Conservation (phyloP, 2,797 vertebrate genomes). For the Limosa lapponica region DNA sequence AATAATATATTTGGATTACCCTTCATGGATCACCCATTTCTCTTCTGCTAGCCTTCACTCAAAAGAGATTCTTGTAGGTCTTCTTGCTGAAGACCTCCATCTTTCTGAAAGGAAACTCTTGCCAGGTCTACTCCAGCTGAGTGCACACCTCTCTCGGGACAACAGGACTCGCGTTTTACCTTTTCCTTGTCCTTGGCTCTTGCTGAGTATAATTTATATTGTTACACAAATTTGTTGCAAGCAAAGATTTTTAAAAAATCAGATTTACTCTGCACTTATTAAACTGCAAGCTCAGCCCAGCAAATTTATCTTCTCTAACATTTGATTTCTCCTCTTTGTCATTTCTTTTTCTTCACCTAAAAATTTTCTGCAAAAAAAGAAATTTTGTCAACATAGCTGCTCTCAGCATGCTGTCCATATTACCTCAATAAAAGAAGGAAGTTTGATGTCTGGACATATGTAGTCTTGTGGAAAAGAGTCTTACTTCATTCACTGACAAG, state of each 20-base stretch:
- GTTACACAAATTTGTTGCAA: neutral
- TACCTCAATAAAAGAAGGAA: conserved; percentile 62
- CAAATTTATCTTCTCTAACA: conserved; percentile 6
- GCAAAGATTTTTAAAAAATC: neutral
- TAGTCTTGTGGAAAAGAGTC: conserved; percentile 74
- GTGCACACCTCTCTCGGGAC: neutral
- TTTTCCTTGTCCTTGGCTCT: neutral
- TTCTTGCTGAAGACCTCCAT: neutral
- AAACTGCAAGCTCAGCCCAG: neutral
- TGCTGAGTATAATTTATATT: neutral
- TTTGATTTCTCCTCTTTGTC: neutral
- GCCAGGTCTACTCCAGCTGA: neutral
- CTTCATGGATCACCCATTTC: neutral
- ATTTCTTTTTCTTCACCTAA: conserved; percentile 6
- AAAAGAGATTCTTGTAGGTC: neutral
- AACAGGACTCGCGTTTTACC: neutral
- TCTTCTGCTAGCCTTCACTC: neutral
- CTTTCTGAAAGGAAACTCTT: neutral
- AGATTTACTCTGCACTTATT: neutral
- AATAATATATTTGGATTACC: neutral
- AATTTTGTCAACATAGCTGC: conserved; percentile 22
- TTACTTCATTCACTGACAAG: conserved; percentile 76
- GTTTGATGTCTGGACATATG: conserved; percentile 76
- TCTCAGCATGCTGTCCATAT: conserved; percentile 47
- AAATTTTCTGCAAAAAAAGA: conserved; percentile 24